Conservation (phyloP, 1,140 invertebrate genomes). For the Drosophila nikananu region DNA sequence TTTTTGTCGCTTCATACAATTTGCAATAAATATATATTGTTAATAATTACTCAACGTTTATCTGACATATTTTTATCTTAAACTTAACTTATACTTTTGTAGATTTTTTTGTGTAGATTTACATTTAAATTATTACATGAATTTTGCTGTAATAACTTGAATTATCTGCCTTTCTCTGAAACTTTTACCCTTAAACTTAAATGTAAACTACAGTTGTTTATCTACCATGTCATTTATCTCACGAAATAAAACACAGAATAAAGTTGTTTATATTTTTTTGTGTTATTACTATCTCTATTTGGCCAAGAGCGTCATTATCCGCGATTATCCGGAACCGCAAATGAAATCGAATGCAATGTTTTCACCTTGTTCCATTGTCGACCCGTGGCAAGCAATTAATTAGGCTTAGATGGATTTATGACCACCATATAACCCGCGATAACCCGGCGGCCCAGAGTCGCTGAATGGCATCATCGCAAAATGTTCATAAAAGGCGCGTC, state of each 20-base stretch:
- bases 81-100: not conserved
- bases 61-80: not conserved
- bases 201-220: not conserved
- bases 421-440: constrained; percentile 44
- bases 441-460: constrained; percentile 50
- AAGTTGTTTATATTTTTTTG: constrained; percentile 2
- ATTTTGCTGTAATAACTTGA: not conserved
- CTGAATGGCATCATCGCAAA: constrained; percentile 71
- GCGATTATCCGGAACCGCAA: constrained; percentile 54
- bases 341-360: constrained; percentile 45
- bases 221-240: not conserved
- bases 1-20: not conserved
- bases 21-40: not conserved
- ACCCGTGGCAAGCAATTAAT: constrained; percentile 33
- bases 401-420: constrained; percentile 49
- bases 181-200: not conserved
- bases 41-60: not conserved
- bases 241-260: not conserved
- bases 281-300: not conserved
- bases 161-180: not conserved
- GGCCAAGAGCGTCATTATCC: constrained; percentile 32
- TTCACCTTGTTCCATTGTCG: constrained; percentile 46
- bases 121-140: not conserved
- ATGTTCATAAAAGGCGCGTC: constrained; percentile 81
- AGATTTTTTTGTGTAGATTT: no score